Percentiles rank a stretch among this genome's conserved stretches.
Conservation (phyloP, 1,140 invertebrate genomes). For the Trachymyrmex septentrionalis region DNA sequence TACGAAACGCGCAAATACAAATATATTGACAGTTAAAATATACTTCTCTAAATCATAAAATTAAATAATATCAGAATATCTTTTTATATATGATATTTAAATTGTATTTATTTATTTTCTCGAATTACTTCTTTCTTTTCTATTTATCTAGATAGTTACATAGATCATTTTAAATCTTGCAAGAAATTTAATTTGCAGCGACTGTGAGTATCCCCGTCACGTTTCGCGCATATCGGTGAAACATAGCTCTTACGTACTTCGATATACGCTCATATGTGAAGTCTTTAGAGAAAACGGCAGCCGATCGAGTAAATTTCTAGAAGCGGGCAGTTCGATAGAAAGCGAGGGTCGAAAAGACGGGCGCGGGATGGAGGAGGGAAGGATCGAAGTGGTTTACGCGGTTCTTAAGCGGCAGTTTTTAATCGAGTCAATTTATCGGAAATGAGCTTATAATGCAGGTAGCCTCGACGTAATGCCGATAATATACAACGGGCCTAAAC, state of each 20-base stretch:
- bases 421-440: constrained; percentile 80
- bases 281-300: constrained; percentile 57
- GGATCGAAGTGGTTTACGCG: constrained; percentile 63
- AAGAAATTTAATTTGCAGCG: constrained; percentile 23
- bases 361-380: neutral
- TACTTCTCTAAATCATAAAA: neutral
- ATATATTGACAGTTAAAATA: neutral
- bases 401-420: constrained; percentile 74
- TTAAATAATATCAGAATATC: neutral
- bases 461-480: constrained; percentile 78
- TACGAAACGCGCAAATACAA: neutral
- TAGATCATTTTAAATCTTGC: constrained; percentile 12
- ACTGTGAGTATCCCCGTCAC: constrained; percentile 29
- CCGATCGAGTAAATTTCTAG: constrained; percentile 53
- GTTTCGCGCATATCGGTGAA: constrained; percentile 30
- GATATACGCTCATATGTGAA: neutral
- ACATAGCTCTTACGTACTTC: constrained; percentile 1
- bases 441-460: constrained; percentile 82
- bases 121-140: neutral
- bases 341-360: neutral
- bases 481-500: constrained; percentile 74
- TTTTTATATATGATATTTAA: neutral
- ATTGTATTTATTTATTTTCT: neutral
- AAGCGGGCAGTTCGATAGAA: constrained; percentile 34
- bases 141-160: neutral